A percentile compares a stretch with the other conserved stretches of the same genome.
Evolutionary conservation across 1,140 invertebrate genomes (phyloP).

Genomic region (Megalopta genalis): DNA sequence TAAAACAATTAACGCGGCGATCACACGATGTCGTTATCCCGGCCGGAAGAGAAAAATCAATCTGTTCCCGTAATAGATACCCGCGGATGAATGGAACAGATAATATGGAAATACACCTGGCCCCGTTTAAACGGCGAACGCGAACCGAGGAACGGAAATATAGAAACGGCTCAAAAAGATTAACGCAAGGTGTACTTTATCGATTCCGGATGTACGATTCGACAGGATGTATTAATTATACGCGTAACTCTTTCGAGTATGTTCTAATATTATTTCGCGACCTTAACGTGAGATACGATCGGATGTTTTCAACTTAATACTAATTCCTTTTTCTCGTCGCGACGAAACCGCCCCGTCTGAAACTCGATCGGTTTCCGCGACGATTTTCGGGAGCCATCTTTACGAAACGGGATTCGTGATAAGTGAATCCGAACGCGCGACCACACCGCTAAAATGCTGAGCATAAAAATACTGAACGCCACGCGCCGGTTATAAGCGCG

Average conservation of each 20-base stretch:
- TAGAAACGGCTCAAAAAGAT: not conserved
- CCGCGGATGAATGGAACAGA: not conserved
- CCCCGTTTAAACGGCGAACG: not conserved
- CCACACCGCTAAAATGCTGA: not conserved
- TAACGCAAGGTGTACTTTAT: not conserved
- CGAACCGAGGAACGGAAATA: not conserved
- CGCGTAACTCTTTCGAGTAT: not conserved
- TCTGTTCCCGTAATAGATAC: not conserved
- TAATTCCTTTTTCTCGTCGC: not conserved
- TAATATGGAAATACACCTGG: not conserved
- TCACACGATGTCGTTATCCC: not conserved
- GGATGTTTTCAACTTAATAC: not conserved
- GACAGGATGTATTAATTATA: too few species aligned
- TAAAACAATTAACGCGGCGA: slow-evolving; percentile 12
- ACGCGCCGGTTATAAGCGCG: too few species aligned
- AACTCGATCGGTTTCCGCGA: not conserved
- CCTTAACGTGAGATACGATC: too few species aligned
- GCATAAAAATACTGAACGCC: not conserved
- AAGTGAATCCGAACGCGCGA: not conserved
- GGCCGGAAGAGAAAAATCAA: too few species aligned
- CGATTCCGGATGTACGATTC: not conserved
- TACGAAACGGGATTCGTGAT: not conserved
- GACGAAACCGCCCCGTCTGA: not conserved
- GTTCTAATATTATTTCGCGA: not conserved
- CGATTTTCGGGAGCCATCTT: not conserved